Percentiles rank a stretch among this genome's conserved stretches.
Evolutionary conservation across 2,888 invertebrate species (phyloP).

Genomic region (Eupithecia exiguata): DNA sequence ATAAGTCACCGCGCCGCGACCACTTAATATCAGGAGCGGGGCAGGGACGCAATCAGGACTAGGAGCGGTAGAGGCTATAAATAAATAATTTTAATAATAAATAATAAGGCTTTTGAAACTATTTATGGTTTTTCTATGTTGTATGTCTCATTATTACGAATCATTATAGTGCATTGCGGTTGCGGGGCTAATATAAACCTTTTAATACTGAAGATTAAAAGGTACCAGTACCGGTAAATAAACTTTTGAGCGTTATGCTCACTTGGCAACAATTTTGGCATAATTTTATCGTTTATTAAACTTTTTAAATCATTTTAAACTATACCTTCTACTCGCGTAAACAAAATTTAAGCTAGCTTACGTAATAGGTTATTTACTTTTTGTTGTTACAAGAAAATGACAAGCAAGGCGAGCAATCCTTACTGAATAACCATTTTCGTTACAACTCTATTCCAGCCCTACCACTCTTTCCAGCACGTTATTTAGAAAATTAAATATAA

Average conservation of each 20-base stretch:
- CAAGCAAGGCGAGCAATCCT: too few relatives aligned
- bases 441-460: background rate
- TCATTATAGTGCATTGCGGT: background rate
- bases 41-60: constrained; percentile 28
- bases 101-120: background rate
- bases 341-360: background rate
- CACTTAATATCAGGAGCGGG: constrained; percentile 55
- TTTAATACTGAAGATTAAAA: too few relatives aligned
- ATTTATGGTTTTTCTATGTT: background rate
- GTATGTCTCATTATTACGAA: background rate
- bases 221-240: too few relatives aligned
- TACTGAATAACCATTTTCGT: too few relatives aligned
- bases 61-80: background rate
- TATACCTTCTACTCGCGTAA: background rate
- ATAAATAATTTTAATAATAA: background rate
- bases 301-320: background rate
- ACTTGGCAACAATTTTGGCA: background rate
- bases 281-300: background rate
- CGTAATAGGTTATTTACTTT: too few relatives aligned
- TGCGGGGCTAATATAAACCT: background rate
- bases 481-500: too few relatives aligned
- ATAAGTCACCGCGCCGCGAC: constrained; percentile 35
- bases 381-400: too few relatives aligned
- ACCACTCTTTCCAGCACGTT: too few relatives aligned
- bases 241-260: too few relatives aligned